Evolutionary conservation across 53 echinoderm and acorn worm genomes (phyloP).

Genomic region (Holothuria leucospilota): DNA sequence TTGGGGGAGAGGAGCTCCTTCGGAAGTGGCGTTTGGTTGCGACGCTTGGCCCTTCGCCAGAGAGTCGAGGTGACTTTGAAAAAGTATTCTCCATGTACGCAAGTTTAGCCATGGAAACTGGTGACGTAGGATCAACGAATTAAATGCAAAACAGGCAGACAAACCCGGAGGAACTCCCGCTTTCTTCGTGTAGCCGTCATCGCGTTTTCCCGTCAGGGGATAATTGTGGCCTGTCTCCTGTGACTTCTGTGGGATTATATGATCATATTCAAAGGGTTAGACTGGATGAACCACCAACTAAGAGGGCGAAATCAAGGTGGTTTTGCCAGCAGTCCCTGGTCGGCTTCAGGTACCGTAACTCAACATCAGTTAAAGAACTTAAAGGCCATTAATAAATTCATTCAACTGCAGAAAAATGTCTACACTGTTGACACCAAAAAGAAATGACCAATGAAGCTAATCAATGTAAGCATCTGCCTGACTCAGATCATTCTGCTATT

Average conservation of each 20-base stretch:
- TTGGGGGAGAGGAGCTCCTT: too few species aligned
- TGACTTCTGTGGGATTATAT: constrained; percentile 21
- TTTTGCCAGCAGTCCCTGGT: constrained; percentile 12
- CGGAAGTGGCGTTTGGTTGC: too few species aligned
- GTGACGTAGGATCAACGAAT: neutral
- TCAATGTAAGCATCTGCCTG: neutral
- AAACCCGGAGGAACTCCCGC: neutral
- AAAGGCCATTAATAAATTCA: constrained; percentile 12
- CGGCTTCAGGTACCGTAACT: neutral
- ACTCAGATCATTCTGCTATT: neutral
- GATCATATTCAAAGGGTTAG: neutral
- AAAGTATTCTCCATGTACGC: too few species aligned
- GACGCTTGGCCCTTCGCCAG: too few species aligned
- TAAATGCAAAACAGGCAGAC: constrained; percentile 23
- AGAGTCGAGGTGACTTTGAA: too few species aligned
- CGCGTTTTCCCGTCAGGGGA: neutral
- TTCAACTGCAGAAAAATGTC: constrained; percentile 19
- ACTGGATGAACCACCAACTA: neutral
- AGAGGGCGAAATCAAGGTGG: constrained; percentile 3
- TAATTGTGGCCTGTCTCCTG: neutral
- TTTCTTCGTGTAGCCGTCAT: constrained; percentile 12
- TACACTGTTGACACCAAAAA: neutral
- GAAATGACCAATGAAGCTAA: neutral
- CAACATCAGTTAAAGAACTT: neutral
- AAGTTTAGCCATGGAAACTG: constrained; percentile 37